Evolutionary conservation across 2,113 vertebrate species (phyloP).

Genomic region (Cephalophus harveyi): DNA sequence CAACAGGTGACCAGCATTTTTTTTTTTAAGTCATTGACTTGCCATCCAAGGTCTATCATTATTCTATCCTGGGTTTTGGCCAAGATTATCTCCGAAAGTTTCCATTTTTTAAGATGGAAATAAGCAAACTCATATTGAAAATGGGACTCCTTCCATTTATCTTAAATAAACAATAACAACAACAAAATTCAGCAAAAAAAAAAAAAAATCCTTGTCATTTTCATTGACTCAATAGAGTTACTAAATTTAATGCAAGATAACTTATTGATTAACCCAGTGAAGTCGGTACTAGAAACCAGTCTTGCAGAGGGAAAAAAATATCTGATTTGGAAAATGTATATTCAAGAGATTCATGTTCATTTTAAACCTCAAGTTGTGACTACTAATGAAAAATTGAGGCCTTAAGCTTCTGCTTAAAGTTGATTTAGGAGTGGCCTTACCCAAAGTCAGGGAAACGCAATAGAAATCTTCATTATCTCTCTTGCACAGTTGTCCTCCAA

Average conservation of each 20-base stretch:
- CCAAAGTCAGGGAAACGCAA: conserved; percentile 11
- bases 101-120: not conserved
- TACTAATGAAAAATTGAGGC: conserved; percentile 37
- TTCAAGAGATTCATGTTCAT: conserved; percentile 36
- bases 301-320: not conserved
- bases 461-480: conserved; percentile 24
- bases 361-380: conserved; percentile 44
- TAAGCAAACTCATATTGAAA: not conserved
- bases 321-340: conserved; percentile 38
- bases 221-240: not conserved
- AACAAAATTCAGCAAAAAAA: not conserved
- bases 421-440: not conserved
- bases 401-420: conserved; percentile 50
- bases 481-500: not conserved
- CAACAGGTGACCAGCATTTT: not conserved
- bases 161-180: not conserved
- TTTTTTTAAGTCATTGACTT: conserved; percentile 14
- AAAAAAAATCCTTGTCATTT: not conserved
- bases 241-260: conserved; percentile 4
- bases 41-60: conserved; percentile 17
- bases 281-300: conserved; percentile 3
- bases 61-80: not conserved
- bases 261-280: conserved; percentile 38
- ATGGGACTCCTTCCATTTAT: conserved; percentile 32
- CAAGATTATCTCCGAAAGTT: not conserved